phyloP scores from a whole-genome alignment of 2,797 vertebrate genomes.

The Cygnus olor region DNA sequence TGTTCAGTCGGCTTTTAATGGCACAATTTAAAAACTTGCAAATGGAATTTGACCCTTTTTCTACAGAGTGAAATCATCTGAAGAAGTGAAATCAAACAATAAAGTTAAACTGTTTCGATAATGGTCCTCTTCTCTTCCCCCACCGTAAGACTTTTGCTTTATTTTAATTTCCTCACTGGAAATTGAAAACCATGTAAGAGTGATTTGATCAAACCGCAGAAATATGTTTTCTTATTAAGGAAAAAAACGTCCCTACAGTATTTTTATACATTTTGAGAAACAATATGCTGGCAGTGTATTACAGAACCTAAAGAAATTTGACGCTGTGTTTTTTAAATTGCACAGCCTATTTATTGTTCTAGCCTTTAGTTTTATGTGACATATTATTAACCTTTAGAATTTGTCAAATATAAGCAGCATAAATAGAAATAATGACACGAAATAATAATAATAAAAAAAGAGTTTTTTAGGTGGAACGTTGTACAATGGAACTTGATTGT shows the following conservation, averaged over 20 bases:
- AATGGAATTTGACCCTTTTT: slow-evolving; percentile 52
- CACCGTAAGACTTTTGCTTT: neutral
- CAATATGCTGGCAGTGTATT: neutral
- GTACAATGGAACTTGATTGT: neutral
- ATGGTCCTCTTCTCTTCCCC: slow-evolving; percentile 10
- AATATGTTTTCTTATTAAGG: slow-evolving; percentile 41
- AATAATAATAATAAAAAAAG: neutral
- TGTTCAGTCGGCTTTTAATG: slow-evolving; percentile 44
- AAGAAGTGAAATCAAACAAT: slow-evolving; percentile 29
- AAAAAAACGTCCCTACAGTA: neutral
- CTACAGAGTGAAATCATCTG: neutral
- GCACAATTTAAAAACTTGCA: slow-evolving; percentile 45
- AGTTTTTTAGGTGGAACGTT: neutral
- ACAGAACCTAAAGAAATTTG: neutral
- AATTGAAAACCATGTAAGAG: slow-evolving; percentile 39
- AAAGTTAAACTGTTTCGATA: slow-evolving; percentile 25
- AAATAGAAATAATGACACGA: slow-evolving; percentile 24
- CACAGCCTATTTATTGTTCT: slow-evolving; percentile 24
- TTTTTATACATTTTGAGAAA: neutral
- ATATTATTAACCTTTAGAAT: slow-evolving; percentile 34
- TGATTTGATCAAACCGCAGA: slow-evolving; percentile 35
- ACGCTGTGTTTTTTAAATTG: slow-evolving; percentile 11
- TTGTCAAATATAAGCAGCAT: neutral
- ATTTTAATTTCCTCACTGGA: slow-evolving; percentile 56
- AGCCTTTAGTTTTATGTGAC: slow-evolving; percentile 37